Evolutionary conservation across 1,140 invertebrate species (phyloP).

Genomic region (Sinella curviseta): DNA sequence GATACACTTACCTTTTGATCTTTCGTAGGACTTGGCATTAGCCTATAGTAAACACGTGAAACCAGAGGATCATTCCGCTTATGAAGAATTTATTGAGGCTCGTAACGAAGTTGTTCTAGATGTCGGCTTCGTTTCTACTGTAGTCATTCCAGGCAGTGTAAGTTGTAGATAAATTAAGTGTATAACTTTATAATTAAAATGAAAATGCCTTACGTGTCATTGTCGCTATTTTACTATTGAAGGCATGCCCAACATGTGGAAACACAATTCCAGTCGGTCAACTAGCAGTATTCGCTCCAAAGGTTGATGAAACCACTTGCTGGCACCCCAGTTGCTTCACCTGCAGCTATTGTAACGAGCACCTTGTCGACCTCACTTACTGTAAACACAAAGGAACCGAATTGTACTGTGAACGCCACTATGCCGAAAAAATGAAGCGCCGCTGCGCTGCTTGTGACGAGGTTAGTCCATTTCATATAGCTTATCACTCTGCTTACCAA

Average conservation of each 20-base stretch:
- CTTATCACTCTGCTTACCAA: background rate
- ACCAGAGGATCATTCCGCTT: slow-evolving; percentile 68
- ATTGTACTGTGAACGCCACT: slow-evolving; percentile 89
- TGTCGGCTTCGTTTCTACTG: slow-evolving; percentile 74
- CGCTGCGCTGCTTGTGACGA: slow-evolving; percentile 91
- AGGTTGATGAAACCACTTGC: slow-evolving; percentile 65
- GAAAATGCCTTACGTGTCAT: background rate
- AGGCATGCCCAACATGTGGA: slow-evolving; percentile 68
- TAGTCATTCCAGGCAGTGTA: slow-evolving; percentile 57
- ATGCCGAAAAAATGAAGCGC: slow-evolving; percentile 87
- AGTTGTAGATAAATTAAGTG: slow-evolving; percentile 48
- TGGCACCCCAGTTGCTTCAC: slow-evolving; percentile 89
- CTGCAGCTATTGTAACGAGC: slow-evolving; percentile 78
- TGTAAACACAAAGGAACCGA: slow-evolving; percentile 77
- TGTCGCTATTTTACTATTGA: slow-evolving; percentile 31
- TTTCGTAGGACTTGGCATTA: slow-evolving; percentile 75
- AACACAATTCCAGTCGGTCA: slow-evolving; percentile 61
- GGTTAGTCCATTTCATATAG: slow-evolving; percentile 62
- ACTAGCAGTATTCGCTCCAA: slow-evolving; percentile 70
- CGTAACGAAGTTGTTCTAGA: slow-evolving; percentile 93
- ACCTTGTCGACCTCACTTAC: slow-evolving; percentile 80
- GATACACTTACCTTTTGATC: slow-evolving; percentile 52
- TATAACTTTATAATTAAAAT: background rate
- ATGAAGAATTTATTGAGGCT: slow-evolving; percentile 85
- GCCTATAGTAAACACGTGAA: slow-evolving; percentile 86